These are phyloP conservation scores for Aegithalos caudatus DNA, from an alignment of 2,113 vertebrate genomes.

Conservation along the genomic window DNA sequence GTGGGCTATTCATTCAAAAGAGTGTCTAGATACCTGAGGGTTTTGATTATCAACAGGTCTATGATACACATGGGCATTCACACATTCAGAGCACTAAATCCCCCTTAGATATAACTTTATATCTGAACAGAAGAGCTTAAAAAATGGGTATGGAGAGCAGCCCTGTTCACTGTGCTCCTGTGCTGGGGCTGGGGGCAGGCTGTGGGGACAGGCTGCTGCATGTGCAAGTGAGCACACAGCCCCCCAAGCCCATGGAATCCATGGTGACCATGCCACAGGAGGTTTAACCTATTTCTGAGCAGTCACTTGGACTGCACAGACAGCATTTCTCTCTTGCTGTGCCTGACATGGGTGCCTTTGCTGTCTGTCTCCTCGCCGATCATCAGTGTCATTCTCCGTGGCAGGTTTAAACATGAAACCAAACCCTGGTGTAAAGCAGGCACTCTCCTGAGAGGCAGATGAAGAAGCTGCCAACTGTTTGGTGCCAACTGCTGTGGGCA, in stretches of 20 bases:
- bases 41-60: not conserved
- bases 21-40: not conserved
- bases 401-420: slow-evolving; percentile 19
- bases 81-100: slow-evolving; percentile 13
- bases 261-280: accelerated
- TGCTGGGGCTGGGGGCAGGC: not conserved
- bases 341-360: not conserved
- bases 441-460: slow-evolving; percentile 34
- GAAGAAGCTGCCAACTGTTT: slow-evolving; percentile 44
- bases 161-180: not conserved
- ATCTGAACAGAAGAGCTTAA: slow-evolving; percentile 31
- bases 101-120: not conserved
- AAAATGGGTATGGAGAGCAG: not conserved
- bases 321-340: not conserved
- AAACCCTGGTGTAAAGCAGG: slow-evolving; percentile 2
- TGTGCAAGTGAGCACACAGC: too few relatives aligned
- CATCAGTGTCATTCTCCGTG: slow-evolving; percentile 18
- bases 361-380: not conserved
- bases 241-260: not conserved
- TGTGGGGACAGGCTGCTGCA: not conserved
- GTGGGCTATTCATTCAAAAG: not conserved
- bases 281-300: not conserved
- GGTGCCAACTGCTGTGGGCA: slow-evolving; percentile 48
- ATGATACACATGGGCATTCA: not conserved
- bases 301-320: not conserved